phyloP scores from a whole-genome alignment of 2,888 invertebrate genomes.

The Stomorhina lunata region DNA sequence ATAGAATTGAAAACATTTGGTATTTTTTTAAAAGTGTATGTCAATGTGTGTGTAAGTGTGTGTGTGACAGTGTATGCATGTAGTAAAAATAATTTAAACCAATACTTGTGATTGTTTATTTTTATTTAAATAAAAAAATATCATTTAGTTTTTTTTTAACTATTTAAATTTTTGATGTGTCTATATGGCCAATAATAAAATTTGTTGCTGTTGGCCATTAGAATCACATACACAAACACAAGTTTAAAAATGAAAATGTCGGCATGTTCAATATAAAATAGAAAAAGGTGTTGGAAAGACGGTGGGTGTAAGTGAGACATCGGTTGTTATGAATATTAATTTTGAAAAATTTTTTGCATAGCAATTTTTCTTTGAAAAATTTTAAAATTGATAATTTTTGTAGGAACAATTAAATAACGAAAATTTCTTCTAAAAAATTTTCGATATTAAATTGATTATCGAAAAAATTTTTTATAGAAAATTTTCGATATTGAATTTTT shows the following conservation, averaged over 20 bases:
- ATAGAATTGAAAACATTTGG: not conserved
- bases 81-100: slow-evolving; percentile 38
- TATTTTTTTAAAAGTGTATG: not conserved
- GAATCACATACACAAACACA: slow-evolving; percentile 11
- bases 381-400: too few species aligned
- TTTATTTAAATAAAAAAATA: slow-evolving; percentile 23
- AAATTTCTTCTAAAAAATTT: too few species aligned
- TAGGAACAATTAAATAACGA: too few species aligned
- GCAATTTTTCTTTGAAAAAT: too few species aligned
- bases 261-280: not conserved
- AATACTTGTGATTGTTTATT: slow-evolving; percentile 30
- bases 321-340: too few species aligned
- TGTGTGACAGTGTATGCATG: not conserved
- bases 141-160: slow-evolving; percentile 16
- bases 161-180: slow-evolving; percentile 39
- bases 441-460: too few species aligned
- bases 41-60: not conserved
- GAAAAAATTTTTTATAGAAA: too few species aligned
- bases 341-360: too few species aligned
- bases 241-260: not conserved
- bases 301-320: not conserved
- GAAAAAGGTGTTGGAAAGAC: too few species aligned
- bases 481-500: too few species aligned
- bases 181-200: slow-evolving; percentile 58
- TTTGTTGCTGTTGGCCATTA: slow-evolving; percentile 51